Base-by-base conservation (phyloP, 2,888 invertebrate species). In the Kuschelorhynchus macadamiae region DNA sequence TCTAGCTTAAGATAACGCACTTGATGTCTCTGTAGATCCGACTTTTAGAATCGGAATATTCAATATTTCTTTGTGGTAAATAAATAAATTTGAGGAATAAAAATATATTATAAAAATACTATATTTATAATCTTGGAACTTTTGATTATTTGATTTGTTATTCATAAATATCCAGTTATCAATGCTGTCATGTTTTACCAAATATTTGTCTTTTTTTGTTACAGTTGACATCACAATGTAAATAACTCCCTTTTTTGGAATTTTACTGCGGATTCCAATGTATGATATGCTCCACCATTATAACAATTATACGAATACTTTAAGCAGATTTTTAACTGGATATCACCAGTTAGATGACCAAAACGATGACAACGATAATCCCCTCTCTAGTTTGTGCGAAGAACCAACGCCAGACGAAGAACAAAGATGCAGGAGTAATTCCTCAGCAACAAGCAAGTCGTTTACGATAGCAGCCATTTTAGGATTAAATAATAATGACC, bases 391-490 rank as follows among this genome's bases (percentile, higher is more conserved):
- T 72, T 14, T 79, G 4, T 80, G 80, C 67, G 82, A 82, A n/a
- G 82, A 82, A 18, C 60, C 77, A 0, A 73, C 76, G n/a, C 78
- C 78, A 60, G 78, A 78, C 39, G 77, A 78, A 21, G 79, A 80
- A 53, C 73, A 75, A 1, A 72, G 81, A 39, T 81, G 79, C 53
- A 76, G 80, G 47, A 80, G 78, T 64, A 79, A 79, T 49, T 79
- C 78, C 12, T 79, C 79, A 1, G 78, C 77, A 0, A 76, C 75
- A 2, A 82, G 79, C 69, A 83, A 83, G 71, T 93, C 93, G 4
- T 95, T 95, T 78, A 95, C 95, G 18, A 95, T 95, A 75, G 95
- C 94, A 71, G 94, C 94, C 71, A 94, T 95, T 77, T 88, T 95
- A 75, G 95, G 77, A 47, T 52, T 94, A 71, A 90, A 91, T 62